phyloP scores from a whole-genome alignment of 1,140 invertebrate genomes.

The Chlorops oryzae region DNA sequence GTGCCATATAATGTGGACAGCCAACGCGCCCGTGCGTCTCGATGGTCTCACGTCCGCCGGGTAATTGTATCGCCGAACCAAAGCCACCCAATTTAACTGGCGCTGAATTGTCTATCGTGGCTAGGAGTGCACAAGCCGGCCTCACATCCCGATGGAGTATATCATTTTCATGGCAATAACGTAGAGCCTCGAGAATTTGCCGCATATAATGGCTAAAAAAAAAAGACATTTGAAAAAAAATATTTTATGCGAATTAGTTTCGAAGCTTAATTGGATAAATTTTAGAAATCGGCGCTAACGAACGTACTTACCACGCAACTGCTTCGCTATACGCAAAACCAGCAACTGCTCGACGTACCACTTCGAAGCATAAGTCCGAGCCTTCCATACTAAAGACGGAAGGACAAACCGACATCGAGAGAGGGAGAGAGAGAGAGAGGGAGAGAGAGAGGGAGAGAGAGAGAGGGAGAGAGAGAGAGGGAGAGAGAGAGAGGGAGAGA shows the following conservation, averaged over 20 bases:
- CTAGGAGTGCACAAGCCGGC: constrained; percentile 89
- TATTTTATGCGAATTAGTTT: constrained; percentile 5
- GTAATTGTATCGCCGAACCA: constrained; percentile 88
- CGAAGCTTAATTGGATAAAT: neutral
- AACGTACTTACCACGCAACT: constrained; percentile 88
- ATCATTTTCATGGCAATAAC: constrained; percentile 96
- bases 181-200: constrained; percentile 88
- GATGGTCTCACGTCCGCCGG: constrained; percentile 66
- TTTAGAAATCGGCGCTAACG: too few species aligned
- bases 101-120: constrained; percentile 93
- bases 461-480: constrained; percentile 21
- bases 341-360: constrained; percentile 87
- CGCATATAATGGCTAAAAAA: constrained; percentile 90
- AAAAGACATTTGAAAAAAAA: neutral
- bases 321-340: constrained; percentile 99
- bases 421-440: constrained; percentile 13
- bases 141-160: constrained; percentile 95
- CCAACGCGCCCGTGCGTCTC: constrained; percentile 78
- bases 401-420: constrained; percentile 13
- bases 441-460: neutral
- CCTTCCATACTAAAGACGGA: constrained; percentile 89
- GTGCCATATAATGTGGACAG: constrained; percentile 94
- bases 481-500: neutral
- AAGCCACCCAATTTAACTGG: constrained; percentile 98
- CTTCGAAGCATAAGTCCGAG: constrained; percentile 96